phyloP scores from a whole-genome alignment of 1,140 invertebrate species.

The Heliconius himera region DNA sequence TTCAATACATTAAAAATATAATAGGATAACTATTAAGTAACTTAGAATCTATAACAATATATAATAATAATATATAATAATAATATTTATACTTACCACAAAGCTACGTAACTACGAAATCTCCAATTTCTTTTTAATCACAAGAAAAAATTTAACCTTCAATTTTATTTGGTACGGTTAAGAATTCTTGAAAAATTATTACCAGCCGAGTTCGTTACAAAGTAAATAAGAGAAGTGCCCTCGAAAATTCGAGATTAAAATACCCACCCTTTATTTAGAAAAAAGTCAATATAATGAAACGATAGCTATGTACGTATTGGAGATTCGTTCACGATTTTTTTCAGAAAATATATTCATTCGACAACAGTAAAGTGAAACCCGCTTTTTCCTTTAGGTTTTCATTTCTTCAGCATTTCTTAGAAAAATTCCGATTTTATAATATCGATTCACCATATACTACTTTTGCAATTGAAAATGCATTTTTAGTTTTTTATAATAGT shows the following conservation, averaged over 20 bases:
- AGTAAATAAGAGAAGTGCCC: conserved; percentile 34
- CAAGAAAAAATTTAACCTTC: not conserved
- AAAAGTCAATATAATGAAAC: conserved; percentile 43
- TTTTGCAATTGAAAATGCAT: too few relatives aligned
- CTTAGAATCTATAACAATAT: too few relatives aligned
- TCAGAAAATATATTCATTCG: conserved; percentile 39
- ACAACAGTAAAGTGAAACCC: conserved; percentile 24
- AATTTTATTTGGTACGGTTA: conserved; percentile 16
- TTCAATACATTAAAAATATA: too few relatives aligned
- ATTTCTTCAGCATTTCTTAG: conserved; percentile 17
- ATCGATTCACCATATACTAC: not conserved
- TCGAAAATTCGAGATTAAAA: conserved; percentile 41
- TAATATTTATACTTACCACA: too few relatives aligned
- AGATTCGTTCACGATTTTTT: conserved; percentile 39
- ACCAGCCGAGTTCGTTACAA: conserved; percentile 23
- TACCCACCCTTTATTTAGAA: conserved; percentile 45
- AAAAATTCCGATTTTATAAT: conserved; percentile 28
- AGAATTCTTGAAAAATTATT: conserved; percentile 33
- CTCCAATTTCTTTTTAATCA: not conserved
- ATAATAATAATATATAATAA: too few relatives aligned
- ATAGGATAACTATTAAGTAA: too few relatives aligned
- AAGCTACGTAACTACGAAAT: too few relatives aligned
- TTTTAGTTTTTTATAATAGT: too few relatives aligned
- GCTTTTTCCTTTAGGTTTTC: conserved; percentile 23
- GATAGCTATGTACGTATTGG: conserved; percentile 37